Conservation (phyloP, 2,888 invertebrate species). For the Drosophila dives region DNA sequence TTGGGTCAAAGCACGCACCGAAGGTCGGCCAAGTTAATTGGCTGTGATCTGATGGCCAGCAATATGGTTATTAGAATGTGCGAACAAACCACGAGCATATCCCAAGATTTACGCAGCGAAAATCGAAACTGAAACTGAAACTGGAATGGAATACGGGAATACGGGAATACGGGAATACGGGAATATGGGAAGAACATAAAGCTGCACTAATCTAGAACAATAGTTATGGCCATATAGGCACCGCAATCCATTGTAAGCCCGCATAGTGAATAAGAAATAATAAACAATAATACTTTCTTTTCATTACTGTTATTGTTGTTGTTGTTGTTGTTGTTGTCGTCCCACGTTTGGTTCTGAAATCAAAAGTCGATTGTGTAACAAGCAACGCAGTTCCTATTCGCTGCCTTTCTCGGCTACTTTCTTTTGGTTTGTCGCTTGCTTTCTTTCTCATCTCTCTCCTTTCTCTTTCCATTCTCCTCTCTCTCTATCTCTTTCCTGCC, state of each 20-base stretch:
- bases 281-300: not conserved
- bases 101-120: slow-evolving; percentile 27
- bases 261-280: not conserved
- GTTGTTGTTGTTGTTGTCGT: not conserved
- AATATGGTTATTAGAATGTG: slow-evolving; percentile 27
- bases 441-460: not conserved
- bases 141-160: not conserved
- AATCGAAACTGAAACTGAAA: slow-evolving; percentile 31
- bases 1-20: slow-evolving; percentile 71
- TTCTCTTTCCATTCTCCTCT: not conserved
- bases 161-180: not conserved
- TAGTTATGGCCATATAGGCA: not conserved
- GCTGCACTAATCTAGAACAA: not conserved
- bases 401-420: slow-evolving; percentile 16
- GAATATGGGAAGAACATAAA: not conserved
- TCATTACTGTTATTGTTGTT: not conserved
- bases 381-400: not conserved
- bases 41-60: slow-evolving; percentile 1
- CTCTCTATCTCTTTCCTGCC: not conserved
- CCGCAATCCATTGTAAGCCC: not conserved
- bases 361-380: slow-evolving; percentile 57
- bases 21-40: slow-evolving; percentile 50
- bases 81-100: slow-evolving; percentile 12
- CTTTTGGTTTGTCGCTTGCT: slow-evolving; percentile 3
- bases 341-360: slow-evolving; percentile 67